Evolutionary conservation across 2,113 vertebrate genomes (phyloP), one percentile per base, ranked within the genome.

Genomic region (Melospiza melodia): DNA sequence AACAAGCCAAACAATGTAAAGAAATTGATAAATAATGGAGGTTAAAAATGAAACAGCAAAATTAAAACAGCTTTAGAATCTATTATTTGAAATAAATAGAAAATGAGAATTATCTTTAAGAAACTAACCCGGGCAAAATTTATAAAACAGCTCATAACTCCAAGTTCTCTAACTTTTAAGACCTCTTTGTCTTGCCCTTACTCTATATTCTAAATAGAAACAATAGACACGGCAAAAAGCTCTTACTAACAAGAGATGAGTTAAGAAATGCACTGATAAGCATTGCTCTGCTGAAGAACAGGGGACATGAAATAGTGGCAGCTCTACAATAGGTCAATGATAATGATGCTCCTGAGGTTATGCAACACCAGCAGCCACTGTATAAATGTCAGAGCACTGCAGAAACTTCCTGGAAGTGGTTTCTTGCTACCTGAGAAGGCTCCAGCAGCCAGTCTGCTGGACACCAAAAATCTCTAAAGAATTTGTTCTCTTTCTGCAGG

Each of bases 321-420:
- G 73, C 63, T 93, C 93, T 89, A 59, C 94, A 63, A 61, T 21
- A 90, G 72, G 85, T 91, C 76, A 80, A 20, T 81, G 90, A 48
- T 81, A 91, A 86, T 24, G 49, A 84, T 92, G 90, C 57, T 95
- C 52, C 68, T 89, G 88, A 92, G 94, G 68, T 95, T 96, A 78
- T 31, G 31, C 79, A 72, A 67, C 61, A 75, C 65, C 0, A 0
- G 59, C 88, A 88, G 52, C 65, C 65, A 80, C 85, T 66, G 44
- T 57, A 49, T 84, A 92, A 92, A 93, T 57, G 86, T 93, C 83
- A 92, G 57, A 84, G 54, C 39, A n/a, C 68, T 27, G 57, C 79
- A 90, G 83, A 90, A 92, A 59, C 61, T 84, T 80, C 65, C 84
- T 28, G 68, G 44, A 46, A 80, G 86, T 75, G 41, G 30, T 44